These are phyloP conservation scores for Archips xylosteana DNA, from an alignment of 2,888 invertebrate species.

Conservation along the genomic window DNA sequence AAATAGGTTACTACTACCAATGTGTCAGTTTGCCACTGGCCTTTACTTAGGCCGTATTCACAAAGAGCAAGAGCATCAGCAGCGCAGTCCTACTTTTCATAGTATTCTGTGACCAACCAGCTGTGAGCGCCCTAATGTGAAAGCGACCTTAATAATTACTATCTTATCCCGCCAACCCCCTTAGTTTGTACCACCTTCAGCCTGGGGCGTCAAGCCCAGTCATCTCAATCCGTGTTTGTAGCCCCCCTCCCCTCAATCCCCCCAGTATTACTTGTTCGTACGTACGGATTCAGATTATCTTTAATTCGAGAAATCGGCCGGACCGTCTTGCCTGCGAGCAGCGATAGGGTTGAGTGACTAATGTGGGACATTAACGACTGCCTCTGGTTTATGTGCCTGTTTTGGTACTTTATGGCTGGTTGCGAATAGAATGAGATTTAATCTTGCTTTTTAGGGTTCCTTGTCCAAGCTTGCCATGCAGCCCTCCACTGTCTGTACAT, in stretches of 20 bases:
- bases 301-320: constrained; percentile 44
- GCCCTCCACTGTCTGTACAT: no score
- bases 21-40: no score
- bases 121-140: no score
- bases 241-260: constrained; percentile 47
- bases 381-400: constrained; percentile 29
- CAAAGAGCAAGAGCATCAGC: no score
- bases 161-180: constrained; percentile 22
- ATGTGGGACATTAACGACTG: constrained; percentile 21
- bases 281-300: constrained; percentile 50
- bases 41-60: no score
- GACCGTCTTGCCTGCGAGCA: constrained; percentile 24
- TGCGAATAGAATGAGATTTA: not conserved
- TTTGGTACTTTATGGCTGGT: constrained; percentile 13
- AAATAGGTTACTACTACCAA: no score
- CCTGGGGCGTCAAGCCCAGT: constrained; percentile 67
- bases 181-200: constrained; percentile 47
- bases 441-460: constrained; percentile 2
- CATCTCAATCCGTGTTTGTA: constrained; percentile 72
- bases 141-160: no score
- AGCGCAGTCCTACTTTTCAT: no score
- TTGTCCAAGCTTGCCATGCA: no score
- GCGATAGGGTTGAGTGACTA: constrained; percentile 33
- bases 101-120: no score
- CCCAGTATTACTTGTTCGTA: constrained; percentile 56